Evolutionary conservation across 2,888 invertebrate species (phyloP).

Genomic region (Nemapogon koenigi): DNA sequence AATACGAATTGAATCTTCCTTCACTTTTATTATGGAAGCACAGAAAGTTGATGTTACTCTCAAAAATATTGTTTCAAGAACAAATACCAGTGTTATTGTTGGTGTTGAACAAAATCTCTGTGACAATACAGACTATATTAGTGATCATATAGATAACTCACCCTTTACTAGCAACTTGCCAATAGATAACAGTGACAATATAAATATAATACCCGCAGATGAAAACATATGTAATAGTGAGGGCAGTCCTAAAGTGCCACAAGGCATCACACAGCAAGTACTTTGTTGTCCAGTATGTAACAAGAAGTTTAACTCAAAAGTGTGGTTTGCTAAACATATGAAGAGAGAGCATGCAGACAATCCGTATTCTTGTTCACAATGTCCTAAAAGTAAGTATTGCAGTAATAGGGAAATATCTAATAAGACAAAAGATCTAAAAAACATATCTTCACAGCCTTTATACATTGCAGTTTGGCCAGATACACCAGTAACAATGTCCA

Average conservation of each 20-base stretch:
- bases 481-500: too few relatives aligned
- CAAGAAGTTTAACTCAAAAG: constrained; percentile 36
- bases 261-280: too few relatives aligned
- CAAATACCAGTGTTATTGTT: constrained; percentile 34
- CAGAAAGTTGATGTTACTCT: constrained; percentile 38
- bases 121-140: too few relatives aligned
- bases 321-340: constrained; percentile 45
- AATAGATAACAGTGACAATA: too few relatives aligned
- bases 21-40: constrained; percentile 49
- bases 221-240: too few relatives aligned
- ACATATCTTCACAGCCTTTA: too few relatives aligned
- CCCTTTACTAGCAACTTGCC: too few relatives aligned
- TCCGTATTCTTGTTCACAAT: constrained; percentile 33
- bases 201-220: too few relatives aligned
- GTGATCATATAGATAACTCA: too few relatives aligned
- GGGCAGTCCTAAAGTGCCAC: too few relatives aligned
- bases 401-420: constrained; percentile 1
- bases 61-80: constrained; percentile 35
- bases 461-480: too few relatives aligned
- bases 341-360: constrained; percentile 35
- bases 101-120: too few relatives aligned
- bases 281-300: constrained; percentile 34
- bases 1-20: constrained; percentile 52
- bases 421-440: background rate
- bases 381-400: constrained; percentile 36